Evolutionary conservation across 2,113 vertebrate species (phyloP).

Genomic region (Aptenodytes forsteri): DNA sequence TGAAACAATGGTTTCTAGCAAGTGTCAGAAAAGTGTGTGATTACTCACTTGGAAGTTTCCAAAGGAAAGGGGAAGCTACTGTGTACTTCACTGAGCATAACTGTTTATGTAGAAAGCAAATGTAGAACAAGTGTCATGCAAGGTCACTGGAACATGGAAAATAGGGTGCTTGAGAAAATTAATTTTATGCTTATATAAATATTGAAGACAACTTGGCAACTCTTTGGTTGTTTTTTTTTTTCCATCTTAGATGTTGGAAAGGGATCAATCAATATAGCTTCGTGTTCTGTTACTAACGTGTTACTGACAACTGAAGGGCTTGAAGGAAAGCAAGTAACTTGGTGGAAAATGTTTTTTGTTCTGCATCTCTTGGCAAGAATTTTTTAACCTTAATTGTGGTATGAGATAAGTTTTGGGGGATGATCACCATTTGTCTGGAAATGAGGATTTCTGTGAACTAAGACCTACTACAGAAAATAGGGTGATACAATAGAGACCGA

Average conservation of each 20-base stretch:
- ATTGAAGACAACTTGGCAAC: conserved; percentile 6
- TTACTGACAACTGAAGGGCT: neutral
- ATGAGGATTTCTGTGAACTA: neutral
- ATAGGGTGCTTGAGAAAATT: conserved; percentile 9
- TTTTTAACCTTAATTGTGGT: neutral
- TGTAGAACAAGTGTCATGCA: neutral
- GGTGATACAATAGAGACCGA: neutral
- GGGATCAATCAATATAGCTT: neutral
- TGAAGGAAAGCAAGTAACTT: neutral
- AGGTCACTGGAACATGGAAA: conserved; percentile 12
- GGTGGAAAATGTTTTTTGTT: neutral
- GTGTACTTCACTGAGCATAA: conserved; percentile 26
- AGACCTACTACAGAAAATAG: neutral
- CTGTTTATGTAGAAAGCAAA: conserved; percentile 34
- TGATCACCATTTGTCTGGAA: neutral
- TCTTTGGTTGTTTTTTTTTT: neutral
- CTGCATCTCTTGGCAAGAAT: neutral
- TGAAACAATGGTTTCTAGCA: neutral
- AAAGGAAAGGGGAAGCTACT: conserved; percentile 48
- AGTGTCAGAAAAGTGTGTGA: neutral
- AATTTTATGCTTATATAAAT: conserved; percentile 19
- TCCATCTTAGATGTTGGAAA: neutral
- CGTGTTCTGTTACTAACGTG: neutral
- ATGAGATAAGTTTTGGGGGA: neutral
- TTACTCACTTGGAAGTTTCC: conserved; percentile 13